Conservation (phyloP, 2,113 vertebrate genomes). For the Desmodus rotundus region DNA sequence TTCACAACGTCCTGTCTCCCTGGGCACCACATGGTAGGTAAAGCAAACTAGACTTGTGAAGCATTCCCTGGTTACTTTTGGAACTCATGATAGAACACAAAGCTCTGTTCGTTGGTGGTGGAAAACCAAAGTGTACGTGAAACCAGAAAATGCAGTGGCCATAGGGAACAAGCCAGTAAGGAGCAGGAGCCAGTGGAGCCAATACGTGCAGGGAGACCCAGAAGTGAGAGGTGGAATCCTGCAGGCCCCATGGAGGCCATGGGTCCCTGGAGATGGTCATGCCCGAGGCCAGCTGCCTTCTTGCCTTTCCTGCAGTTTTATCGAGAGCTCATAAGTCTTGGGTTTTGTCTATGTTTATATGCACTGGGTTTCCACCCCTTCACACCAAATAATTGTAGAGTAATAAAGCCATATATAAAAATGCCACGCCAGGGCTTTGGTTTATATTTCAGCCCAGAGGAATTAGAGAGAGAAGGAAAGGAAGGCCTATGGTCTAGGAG, state of each 20-base stretch:
- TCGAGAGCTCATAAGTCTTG: neutral
- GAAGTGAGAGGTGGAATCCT: neutral
- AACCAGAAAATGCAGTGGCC: neutral
- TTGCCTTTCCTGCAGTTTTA: neutral
- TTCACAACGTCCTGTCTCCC: neutral
- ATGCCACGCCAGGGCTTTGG: neutral
- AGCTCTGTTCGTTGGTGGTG: neutral
- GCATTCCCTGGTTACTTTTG: neutral
- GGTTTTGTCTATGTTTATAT: neutral
- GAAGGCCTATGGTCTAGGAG: neutral
- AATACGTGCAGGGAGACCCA: fast-evolving
- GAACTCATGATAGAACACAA: neutral
- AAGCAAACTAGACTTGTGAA: neutral
- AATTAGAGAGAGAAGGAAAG: neutral
- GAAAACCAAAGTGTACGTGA: neutral
- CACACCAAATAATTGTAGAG: neutral
- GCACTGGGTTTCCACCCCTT: neutral
- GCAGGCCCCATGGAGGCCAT: neutral
- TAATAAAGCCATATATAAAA: neutral
- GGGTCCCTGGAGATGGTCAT: fast-evolving
- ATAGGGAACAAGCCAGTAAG: neutral
- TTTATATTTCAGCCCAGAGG: neutral
- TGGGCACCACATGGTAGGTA: no score
- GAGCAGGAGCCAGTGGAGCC: neutral
- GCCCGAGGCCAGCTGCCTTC: neutral